Percentiles rank a stretch among this genome's conserved stretches.
Evolutionary conservation across 2,797 vertebrate species (phyloP).

Genomic region (Hybognathus amarus): DNA sequence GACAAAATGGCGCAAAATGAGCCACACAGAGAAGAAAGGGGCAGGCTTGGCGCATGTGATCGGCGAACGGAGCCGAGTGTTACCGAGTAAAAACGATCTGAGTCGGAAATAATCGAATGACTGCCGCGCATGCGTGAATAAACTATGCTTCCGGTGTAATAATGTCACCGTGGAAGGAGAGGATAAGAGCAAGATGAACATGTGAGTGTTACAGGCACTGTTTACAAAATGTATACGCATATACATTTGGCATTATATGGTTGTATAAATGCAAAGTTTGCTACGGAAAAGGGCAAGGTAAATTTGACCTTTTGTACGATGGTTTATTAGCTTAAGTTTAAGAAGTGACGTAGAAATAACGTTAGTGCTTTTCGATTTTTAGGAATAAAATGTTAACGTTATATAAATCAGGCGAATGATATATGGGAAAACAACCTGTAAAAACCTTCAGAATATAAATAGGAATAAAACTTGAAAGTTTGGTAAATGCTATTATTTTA

Average conservation of each 20-base stretch:
- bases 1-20: conserved; percentile 87
- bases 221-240: not conserved
- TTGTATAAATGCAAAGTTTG: not conserved
- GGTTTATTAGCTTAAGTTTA: too few species aligned
- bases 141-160: not conserved
- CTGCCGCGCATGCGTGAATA: conserved; percentile 12
- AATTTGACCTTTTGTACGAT: not conserved
- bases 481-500: not conserved
- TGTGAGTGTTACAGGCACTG: conserved; percentile 18
- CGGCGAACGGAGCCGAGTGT: conserved; percentile 23
- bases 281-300: not conserved
- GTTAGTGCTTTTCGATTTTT: not conserved
- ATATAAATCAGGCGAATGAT: not conserved
- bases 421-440: too few species aligned
- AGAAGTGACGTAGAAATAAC: not conserved
- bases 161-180: not conserved
- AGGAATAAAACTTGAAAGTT: not conserved
- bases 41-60: conserved; percentile 60
- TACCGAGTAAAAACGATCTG: not conserved
- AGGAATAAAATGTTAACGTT: not conserved
- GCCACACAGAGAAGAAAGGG: conserved; percentile 66
- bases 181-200: not conserved
- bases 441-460: not conserved
- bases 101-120: not conserved
- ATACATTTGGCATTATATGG: not conserved